Conservation (phyloP, 1,140 invertebrate genomes). For the Sarcophaga bullata region DNA sequence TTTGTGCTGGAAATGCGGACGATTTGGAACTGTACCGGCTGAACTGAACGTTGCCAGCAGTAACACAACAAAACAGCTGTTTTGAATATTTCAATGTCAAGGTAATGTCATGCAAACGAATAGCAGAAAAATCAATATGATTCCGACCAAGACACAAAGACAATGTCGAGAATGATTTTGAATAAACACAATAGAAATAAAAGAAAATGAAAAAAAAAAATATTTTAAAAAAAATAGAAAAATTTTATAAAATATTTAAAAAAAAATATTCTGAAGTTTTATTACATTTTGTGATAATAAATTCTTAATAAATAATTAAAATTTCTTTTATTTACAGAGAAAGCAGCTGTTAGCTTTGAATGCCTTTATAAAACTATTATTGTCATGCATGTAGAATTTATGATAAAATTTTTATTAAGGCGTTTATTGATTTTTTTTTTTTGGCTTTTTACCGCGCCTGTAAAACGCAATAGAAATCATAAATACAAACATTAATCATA, state of each 20-base stretch:
- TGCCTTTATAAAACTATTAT: not conserved
- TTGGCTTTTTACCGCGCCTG: not conserved
- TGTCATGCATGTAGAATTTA: not conserved
- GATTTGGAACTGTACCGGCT: slow-evolving; percentile 55
- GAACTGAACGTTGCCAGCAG: slow-evolving; percentile 44
- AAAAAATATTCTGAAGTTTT: not conserved
- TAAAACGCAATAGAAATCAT: not conserved
- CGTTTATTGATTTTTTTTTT: slow-evolving; percentile 9
- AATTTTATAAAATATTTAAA: not conserved
- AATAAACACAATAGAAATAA: not conserved
- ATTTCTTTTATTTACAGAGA: not conserved
- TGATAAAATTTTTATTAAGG: not conserved
- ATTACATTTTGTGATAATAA: too few species aligned
- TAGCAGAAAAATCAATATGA: slow-evolving; percentile 3
- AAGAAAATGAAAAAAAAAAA: not conserved
- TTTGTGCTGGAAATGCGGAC: slow-evolving; percentile 55
- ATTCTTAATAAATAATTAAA: too few species aligned
- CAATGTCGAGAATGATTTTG: not conserved
- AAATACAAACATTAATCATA: not conserved
- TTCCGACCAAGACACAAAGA: not conserved
- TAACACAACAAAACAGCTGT: slow-evolving; percentile 34
- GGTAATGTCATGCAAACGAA: not conserved
- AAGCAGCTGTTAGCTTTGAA: not conserved
- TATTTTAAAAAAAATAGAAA: not conserved
- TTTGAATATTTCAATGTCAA: not conserved